Percentiles rank a stretch among this genome's conserved stretches.
Evolutionary conservation across 2,113 vertebrate species (phyloP).

Genomic region (Neoarius graeffei): DNA sequence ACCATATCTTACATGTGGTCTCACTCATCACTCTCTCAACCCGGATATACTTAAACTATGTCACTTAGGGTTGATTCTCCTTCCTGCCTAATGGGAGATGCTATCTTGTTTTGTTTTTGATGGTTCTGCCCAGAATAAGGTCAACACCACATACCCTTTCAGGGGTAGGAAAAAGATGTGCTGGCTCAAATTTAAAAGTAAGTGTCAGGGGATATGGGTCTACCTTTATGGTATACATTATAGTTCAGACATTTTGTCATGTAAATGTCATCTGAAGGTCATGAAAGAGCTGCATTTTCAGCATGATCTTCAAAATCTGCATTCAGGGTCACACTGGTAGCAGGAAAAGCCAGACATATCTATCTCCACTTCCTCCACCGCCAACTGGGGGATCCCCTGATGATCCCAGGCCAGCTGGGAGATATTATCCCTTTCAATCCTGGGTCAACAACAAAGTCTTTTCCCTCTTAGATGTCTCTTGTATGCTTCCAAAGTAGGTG

Average conservation of each 20-base stretch:
- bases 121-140: background rate
- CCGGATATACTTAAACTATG: background rate
- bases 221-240: background rate
- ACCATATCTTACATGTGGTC: background rate
- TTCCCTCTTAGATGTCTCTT: background rate
- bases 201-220: background rate
- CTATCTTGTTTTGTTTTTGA: background rate
- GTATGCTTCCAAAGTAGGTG: background rate
- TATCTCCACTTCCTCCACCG: background rate
- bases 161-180: background rate
- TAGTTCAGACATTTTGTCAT: constrained; percentile 7
- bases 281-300: background rate
- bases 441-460: constrained; percentile 1
- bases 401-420: constrained; percentile 1
- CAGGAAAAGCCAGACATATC: background rate
- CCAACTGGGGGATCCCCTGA: background rate
- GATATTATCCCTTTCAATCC: background rate
- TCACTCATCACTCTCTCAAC: background rate
- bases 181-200: background rate
- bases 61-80: background rate
- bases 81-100: too few relatives aligned
- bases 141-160: background rate
- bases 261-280: constrained; percentile 11
- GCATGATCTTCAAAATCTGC: background rate
- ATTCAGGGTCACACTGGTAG: background rate